Base-by-base conservation (phyloP, 2,888 invertebrate genomes). In the Schizotus pectinicornis region DNA sequence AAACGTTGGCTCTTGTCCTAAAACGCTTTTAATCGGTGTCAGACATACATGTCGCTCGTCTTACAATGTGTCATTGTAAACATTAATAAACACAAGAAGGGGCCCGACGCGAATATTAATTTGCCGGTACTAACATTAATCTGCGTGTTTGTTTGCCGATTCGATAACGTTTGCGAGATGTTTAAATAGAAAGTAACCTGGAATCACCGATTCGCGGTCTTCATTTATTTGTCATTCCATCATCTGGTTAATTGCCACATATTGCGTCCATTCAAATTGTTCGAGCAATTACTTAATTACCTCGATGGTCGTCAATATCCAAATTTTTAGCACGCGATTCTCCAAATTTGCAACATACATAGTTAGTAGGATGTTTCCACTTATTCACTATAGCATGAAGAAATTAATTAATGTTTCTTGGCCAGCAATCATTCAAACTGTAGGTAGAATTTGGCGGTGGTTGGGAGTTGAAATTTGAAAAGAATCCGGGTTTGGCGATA, bases 21-120 rank as follows among this genome's bases (percentile, higher is more conserved):
- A 51, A 51, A 51, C 42, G 41, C 42, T 41, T n/a, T 51, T 51
- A 43, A 51, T 51, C 42, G 51, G 51, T 51, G 51, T 51, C 51
- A 51, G 42, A 51, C 51, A 51, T 51, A 37, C 22, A n/a, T 9
- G 30, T 49, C 38, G 38, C n/a, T 49, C 14, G 42, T 51, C 14
- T 42, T 42, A 51, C 51, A 51, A 42, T 51, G 32, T 22, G 42
- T 34, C 14, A 51, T 51, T 51, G 51, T 51, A 35, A 51, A 34
- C 11, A 51, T 5, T 43, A 5, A 30, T 14, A 43, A 38, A 8
- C n/a, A n/a, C n/a, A n/a, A 9, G 2, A 39, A 12, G 9, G 13
- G 39, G 8, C 3, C 7, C 31, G 22, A 30, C n/a, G 22, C 8
- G 22, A 43, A 43, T 43, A 30, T 30, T 30, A 43, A 43, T 8